phyloP scores from a whole-genome alignment of 2,888 invertebrate genomes.

The Eupithecia tripunctaria region DNA sequence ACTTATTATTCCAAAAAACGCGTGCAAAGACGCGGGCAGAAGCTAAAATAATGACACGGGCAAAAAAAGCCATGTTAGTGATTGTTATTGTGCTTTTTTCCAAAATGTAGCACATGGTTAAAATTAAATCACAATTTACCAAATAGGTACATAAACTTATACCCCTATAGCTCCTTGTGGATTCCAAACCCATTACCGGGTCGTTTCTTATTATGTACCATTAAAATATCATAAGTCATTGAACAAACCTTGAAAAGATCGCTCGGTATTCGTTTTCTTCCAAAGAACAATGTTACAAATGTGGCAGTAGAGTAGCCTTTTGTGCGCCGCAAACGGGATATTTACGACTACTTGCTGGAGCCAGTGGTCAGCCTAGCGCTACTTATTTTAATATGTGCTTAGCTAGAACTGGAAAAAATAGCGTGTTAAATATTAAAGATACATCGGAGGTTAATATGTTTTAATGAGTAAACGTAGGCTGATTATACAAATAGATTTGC shows the following conservation, averaged over 20 bases:
- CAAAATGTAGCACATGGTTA: neutral
- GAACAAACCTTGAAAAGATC: conserved; percentile 12
- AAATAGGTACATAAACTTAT: no score
- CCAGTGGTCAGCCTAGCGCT: neutral
- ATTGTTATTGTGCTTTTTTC: neutral
- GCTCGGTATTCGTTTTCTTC: conserved; percentile 8
- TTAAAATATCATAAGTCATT: conserved; percentile 14
- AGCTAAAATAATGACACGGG: neutral
- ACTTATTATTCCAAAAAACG: neutral
- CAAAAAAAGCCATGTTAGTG: no score
- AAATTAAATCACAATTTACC: neutral
- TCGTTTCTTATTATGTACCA: neutral
- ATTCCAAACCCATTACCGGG: neutral
- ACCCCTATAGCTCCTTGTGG: neutral
- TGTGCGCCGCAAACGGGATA: neutral
- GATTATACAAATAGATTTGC: neutral
- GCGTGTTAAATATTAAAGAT: neutral
- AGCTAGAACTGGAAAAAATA: neutral
- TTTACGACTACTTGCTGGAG: neutral
- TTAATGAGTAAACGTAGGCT: neutral
- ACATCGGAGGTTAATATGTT: neutral
- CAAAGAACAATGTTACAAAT: conserved; percentile 12
- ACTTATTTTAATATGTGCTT: neutral
- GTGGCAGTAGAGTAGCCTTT: conserved; percentile 4
- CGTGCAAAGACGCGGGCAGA: neutral